Evolutionary conservation across 2,888 invertebrate species (phyloP).

Genomic region (Lochmaea crataegi): DNA sequence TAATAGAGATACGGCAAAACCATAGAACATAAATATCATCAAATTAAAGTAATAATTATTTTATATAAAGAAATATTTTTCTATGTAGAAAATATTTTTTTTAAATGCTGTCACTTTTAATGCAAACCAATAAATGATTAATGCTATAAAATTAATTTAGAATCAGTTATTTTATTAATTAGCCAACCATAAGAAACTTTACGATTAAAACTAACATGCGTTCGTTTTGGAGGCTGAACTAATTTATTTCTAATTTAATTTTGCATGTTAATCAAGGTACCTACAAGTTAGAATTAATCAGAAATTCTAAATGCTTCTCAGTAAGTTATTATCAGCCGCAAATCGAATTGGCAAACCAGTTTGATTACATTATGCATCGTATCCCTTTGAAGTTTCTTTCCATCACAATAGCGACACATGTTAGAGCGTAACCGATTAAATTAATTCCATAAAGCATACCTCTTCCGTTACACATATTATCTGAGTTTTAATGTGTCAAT

Average conservation of each 20-base stretch:
- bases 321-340: slow-evolving; percentile 26
- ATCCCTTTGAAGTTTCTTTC: slow-evolving; percentile 46
- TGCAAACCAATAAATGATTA: not conserved
- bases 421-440: slow-evolving; percentile 59
- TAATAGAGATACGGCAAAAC: no score
- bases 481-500: slow-evolving; percentile 61
- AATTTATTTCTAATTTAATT: slow-evolving; percentile 8
- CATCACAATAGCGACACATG: slow-evolving; percentile 54
- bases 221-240: not conserved
- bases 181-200: not conserved
- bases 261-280: slow-evolving; percentile 1
- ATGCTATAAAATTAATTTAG: not conserved
- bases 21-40: no score
- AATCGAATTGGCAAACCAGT: slow-evolving; percentile 53
- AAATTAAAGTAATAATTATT: no score
- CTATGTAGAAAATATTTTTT: not conserved
- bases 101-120: not conserved
- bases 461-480: slow-evolving; percentile 51
- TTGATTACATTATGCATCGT: slow-evolving; percentile 54
- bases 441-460: slow-evolving; percentile 54
- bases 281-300: not conserved
- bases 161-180: not conserved
- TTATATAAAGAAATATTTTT: no score
- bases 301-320: not conserved
- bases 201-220: no score